These are phyloP conservation scores for Rafetus swinhoei DNA, from an alignment of 2,113 vertebrate species.

Conservation along the genomic window DNA sequence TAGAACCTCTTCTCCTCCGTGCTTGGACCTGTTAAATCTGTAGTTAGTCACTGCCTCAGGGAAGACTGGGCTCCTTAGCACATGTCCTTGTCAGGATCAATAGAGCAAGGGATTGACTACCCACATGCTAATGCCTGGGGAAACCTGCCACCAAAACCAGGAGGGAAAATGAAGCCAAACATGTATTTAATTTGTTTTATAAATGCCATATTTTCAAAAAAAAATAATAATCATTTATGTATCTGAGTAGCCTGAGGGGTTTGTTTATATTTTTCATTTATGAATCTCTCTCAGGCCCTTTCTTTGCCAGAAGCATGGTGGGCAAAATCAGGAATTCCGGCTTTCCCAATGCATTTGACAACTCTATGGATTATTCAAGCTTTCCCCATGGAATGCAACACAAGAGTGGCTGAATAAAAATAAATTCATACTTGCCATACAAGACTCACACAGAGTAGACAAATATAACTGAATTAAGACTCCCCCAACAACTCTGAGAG, in stretches of 20 bases:
- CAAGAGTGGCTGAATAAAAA: slow-evolving; percentile 66
- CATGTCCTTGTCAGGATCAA: slow-evolving; percentile 64
- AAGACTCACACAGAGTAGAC: slow-evolving; percentile 42
- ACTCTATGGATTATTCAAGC: slow-evolving; percentile 66
- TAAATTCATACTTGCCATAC: slow-evolving; percentile 67
- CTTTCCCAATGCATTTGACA: slow-evolving; percentile 61
- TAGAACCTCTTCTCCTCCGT: slow-evolving; percentile 44
- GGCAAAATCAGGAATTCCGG: slow-evolving; percentile 66
- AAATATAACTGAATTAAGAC: slow-evolving; percentile 36
- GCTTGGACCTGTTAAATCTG: slow-evolving; percentile 57
- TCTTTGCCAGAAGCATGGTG: slow-evolving; percentile 70
- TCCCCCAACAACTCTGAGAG: background rate
- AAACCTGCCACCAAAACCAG: slow-evolving; percentile 60
- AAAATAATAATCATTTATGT: slow-evolving; percentile 69
- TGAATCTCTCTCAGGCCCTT: slow-evolving; percentile 65
- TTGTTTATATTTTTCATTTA: slow-evolving; percentile 80
- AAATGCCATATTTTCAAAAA: slow-evolving; percentile 63
- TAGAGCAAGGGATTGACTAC: slow-evolving; percentile 57
- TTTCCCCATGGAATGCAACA: slow-evolving; percentile 49
- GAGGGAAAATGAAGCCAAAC: slow-evolving; percentile 50
- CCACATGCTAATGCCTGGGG: slow-evolving; percentile 54
- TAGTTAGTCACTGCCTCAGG: slow-evolving; percentile 45
- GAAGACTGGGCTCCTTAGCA: slow-evolving; percentile 47
- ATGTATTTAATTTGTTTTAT: slow-evolving; percentile 72
- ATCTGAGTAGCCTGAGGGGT: slow-evolving; percentile 69